A percentile compares a stretch with the other conserved stretches of the same genome.
These are phyloP conservation scores for Resseliella maxima DNA, from an alignment of 2,888 invertebrate genomes.

Conservation along the genomic window DNA sequence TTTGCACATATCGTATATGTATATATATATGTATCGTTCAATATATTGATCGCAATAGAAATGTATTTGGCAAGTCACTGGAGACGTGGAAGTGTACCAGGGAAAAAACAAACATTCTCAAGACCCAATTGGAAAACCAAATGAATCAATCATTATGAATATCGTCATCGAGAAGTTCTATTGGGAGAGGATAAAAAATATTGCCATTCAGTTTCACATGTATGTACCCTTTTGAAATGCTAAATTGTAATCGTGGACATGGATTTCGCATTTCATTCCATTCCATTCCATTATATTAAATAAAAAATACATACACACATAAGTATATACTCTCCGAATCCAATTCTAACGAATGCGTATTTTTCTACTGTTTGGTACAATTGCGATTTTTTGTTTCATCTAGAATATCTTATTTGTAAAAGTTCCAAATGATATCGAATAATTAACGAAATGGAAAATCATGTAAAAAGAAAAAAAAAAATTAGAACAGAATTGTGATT, in stretches of 20 bases:
- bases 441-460: background rate
- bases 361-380: background rate
- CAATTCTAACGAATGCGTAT: no score
- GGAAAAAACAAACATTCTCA: no score
- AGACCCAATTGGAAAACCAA: background rate
- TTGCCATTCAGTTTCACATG: background rate
- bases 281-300: no score
- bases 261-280: background rate
- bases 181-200: background rate
- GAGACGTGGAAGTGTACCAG: background rate
- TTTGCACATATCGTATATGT: background rate
- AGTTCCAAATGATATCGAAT: no score
- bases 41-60: no score
- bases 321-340: no score
- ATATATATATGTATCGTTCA: no score
- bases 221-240: background rate
- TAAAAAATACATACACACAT: background rate
- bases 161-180: constrained; percentile 6
- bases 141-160: background rate
- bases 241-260: background rate
- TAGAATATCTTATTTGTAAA: no score
- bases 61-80: background rate
- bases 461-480: background rate
- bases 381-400: no score
- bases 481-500: background rate